Evolutionary conservation across 2,888 invertebrate species (phyloP).

Genomic region (Phengaris arion): DNA sequence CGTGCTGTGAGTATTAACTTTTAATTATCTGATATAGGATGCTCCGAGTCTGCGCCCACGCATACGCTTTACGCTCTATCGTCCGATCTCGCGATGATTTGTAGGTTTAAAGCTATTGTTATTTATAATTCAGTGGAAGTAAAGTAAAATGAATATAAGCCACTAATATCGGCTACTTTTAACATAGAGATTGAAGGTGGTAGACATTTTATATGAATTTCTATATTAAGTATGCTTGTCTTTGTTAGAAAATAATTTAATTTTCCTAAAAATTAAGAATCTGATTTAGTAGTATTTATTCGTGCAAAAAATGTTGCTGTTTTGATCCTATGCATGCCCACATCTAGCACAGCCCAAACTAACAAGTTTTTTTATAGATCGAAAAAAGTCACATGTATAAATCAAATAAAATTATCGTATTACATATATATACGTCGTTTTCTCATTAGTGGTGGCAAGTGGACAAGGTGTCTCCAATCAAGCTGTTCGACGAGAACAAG

Average conservation of each 20-base stretch:
- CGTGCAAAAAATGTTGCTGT: too few relatives aligned
- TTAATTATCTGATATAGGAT: slow-evolving; percentile 46
- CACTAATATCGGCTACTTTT: not conserved
- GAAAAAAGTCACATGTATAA: too few relatives aligned
- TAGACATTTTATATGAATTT: too few relatives aligned
- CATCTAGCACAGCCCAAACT: too few relatives aligned
- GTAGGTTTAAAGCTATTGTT: slow-evolving; percentile 12
- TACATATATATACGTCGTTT: too few relatives aligned
- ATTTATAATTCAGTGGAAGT: not conserved
- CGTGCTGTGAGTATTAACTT: slow-evolving; percentile 85
- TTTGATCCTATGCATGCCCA: too few relatives aligned
- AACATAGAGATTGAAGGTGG: not conserved
- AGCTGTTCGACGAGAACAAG: slow-evolving; percentile 94
- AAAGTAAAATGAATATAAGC: not conserved
- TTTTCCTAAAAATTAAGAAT: too few relatives aligned
- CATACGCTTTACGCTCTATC: slow-evolving; percentile 11
- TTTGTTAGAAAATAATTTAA: too few relatives aligned
- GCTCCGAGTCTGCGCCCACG: slow-evolving; percentile 25
- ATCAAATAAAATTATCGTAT: too few relatives aligned
- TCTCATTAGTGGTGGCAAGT: slow-evolving; percentile 92
- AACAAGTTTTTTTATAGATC: too few relatives aligned
- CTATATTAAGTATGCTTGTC: too few relatives aligned
- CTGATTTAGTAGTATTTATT: too few relatives aligned
- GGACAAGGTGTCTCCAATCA: slow-evolving; percentile 93
- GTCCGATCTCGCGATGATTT: slow-evolving; percentile 14